These are phyloP conservation scores for Pardosa pseudoannulata DNA, from an alignment of 2,888 invertebrate species.

Conservation along the genomic window DNA sequence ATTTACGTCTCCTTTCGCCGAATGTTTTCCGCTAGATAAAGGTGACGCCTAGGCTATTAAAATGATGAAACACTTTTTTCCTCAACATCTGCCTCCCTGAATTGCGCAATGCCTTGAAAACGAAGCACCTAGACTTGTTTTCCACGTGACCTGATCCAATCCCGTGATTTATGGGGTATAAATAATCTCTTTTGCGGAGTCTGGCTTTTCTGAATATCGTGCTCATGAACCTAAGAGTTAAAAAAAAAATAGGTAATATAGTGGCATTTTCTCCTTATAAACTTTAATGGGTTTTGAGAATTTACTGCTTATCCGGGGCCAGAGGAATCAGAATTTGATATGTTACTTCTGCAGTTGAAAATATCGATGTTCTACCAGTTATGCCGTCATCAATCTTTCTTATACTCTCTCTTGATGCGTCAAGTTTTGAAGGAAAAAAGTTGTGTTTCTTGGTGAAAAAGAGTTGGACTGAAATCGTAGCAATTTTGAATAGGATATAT, in stretches of 20 bases:
- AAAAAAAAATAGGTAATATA: neutral
- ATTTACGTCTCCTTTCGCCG: neutral
- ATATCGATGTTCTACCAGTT: conserved; percentile 1
- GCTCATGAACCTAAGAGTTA: neutral
- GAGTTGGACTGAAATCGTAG: no score
- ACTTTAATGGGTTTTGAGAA: neutral
- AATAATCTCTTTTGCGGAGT: neutral
- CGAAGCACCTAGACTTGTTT: neutral
- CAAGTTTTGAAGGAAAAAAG: neutral
- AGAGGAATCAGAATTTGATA: neutral
- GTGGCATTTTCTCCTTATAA: neutral
- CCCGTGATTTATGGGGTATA: neutral
- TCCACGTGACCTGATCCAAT: neutral
- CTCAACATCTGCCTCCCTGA: conserved; percentile 1
- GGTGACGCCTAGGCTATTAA: neutral
- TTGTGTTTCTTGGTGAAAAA: no score
- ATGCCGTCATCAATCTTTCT: neutral
- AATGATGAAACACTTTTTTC: neutral
- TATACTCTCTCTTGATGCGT: neutral
- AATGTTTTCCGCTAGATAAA: neutral
- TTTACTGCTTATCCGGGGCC: neutral
- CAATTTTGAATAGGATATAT: no score
- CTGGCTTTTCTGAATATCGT: neutral
- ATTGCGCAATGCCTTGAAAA: neutral
- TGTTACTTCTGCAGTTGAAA: neutral